These are phyloP conservation scores for Xerus rutilus DNA, from an alignment of 2,797 vertebrate genomes.

Conservation along the genomic window DNA sequence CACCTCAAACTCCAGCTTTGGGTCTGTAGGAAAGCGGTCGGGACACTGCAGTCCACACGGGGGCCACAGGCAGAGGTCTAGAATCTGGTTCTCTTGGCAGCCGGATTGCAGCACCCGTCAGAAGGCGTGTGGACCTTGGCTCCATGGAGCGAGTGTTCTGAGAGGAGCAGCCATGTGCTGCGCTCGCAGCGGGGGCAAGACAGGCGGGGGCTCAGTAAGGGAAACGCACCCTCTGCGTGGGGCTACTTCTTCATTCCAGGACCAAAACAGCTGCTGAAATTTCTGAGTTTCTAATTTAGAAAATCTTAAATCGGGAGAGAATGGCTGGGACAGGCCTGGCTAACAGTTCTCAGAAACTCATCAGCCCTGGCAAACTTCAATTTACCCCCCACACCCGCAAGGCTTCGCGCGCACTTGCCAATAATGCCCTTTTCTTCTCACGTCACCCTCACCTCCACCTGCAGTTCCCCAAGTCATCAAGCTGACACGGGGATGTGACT, in stretches of 20 bases:
- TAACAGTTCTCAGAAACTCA: slow-evolving; percentile 79
- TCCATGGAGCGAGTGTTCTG: slow-evolving; percentile 75
- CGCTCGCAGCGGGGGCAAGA: slow-evolving; percentile 74
- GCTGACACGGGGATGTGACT: background rate
- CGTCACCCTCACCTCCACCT: slow-evolving; percentile 53
- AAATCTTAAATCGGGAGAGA: slow-evolving; percentile 79
- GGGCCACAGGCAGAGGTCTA: background rate
- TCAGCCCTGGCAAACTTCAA: slow-evolving; percentile 81
- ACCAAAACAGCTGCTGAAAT: slow-evolving; percentile 70
- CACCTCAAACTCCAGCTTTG: background rate
- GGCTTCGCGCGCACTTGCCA: slow-evolving; percentile 42
- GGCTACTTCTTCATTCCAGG: slow-evolving; percentile 85
- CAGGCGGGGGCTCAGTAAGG: slow-evolving; percentile 77
- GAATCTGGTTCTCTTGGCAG: slow-evolving; percentile 65
- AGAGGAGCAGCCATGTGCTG: slow-evolving; percentile 58
- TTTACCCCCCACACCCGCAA: slow-evolving; percentile 75
- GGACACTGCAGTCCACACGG: background rate
- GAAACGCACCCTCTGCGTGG: slow-evolving; percentile 72
- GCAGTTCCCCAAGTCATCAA: background rate
- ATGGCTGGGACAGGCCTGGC: slow-evolving; percentile 76
- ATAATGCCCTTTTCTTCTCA: slow-evolving; percentile 70
- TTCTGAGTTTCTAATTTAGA: slow-evolving; percentile 84
- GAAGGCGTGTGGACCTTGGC: slow-evolving; percentile 71
- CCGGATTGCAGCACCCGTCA: background rate
- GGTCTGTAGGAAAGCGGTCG: background rate